phyloP scores from a whole-genome alignment of 2,888 invertebrate species.

The Saturnia pavonia region DNA sequence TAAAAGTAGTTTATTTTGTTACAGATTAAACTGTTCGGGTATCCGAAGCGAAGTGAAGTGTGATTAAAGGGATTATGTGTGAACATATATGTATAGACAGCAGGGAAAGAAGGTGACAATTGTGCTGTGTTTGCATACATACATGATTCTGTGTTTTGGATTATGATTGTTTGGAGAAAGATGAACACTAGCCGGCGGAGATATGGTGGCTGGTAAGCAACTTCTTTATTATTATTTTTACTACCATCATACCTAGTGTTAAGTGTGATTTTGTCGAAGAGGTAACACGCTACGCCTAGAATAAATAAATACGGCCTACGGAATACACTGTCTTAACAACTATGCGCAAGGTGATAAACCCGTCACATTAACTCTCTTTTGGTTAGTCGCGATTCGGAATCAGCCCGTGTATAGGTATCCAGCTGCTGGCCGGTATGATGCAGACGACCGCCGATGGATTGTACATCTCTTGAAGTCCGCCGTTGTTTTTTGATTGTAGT shows the following conservation, averaged over 20 bases:
- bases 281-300: no score
- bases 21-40: constrained; percentile 37
- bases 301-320: no score
- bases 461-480: no score
- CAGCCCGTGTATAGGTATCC: no score
- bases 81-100: constrained; percentile 40
- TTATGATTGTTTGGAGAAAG: constrained; percentile 68
- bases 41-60: constrained; percentile 49
- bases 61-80: constrained; percentile 62
- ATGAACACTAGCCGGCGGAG: constrained; percentile 75
- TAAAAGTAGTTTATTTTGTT: constrained; percentile 36
- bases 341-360: no score
- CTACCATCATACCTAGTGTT: not conserved
- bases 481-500: no score
- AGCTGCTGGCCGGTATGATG: no score
- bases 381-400: no score
- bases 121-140: constrained; percentile 51
- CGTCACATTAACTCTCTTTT: no score
- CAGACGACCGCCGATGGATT: no score
- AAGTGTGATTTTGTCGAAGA: no score
- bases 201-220: constrained; percentile 65
- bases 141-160: constrained; percentile 60
- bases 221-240: not conserved
- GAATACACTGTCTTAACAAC: no score
- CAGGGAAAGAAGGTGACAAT: constrained; percentile 68